Conservation (phyloP, 1,140 invertebrate genomes). For the Diachasmimorpha longicaudata region DNA sequence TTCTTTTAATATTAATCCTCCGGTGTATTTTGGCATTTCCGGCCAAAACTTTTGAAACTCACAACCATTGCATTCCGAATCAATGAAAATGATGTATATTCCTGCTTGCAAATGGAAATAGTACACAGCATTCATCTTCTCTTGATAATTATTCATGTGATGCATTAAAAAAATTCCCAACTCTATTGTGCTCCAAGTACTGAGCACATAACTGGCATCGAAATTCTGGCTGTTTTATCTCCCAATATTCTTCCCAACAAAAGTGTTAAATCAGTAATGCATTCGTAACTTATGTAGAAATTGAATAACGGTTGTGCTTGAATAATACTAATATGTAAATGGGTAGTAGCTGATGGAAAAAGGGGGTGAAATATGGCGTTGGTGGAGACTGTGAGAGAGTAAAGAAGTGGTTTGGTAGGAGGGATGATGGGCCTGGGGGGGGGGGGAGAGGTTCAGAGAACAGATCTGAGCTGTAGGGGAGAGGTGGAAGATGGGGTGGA, state of each 20-base stretch:
- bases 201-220: not conserved
- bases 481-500: not conserved
- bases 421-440: not conserved
- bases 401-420: not conserved
- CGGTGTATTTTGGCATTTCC: too few species aligned
- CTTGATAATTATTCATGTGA: too few species aligned
- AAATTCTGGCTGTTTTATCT: not conserved
- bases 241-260: slow-evolving; percentile 13
- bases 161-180: too few species aligned
- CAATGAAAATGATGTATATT: too few species aligned
- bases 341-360: slow-evolving; percentile 20
- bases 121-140: too few species aligned
- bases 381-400: slow-evolving; percentile 9
- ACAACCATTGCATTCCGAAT: too few species aligned
- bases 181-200: too few species aligned
- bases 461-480: not conserved
- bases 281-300: slow-evolving; percentile 56
- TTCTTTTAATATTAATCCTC: too few species aligned
- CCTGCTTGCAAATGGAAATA: too few species aligned
- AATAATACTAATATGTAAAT: slow-evolving; percentile 63
- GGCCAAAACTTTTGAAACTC: too few species aligned
- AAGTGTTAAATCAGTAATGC: slow-evolving; percentile 53
- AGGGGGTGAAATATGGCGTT: not conserved
- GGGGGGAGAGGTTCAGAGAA: not conserved
- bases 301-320: slow-evolving; percentile 60